These are phyloP conservation scores for Eupsilia transversa DNA, from an alignment of 2,888 invertebrate genomes.

Conservation along the genomic window DNA sequence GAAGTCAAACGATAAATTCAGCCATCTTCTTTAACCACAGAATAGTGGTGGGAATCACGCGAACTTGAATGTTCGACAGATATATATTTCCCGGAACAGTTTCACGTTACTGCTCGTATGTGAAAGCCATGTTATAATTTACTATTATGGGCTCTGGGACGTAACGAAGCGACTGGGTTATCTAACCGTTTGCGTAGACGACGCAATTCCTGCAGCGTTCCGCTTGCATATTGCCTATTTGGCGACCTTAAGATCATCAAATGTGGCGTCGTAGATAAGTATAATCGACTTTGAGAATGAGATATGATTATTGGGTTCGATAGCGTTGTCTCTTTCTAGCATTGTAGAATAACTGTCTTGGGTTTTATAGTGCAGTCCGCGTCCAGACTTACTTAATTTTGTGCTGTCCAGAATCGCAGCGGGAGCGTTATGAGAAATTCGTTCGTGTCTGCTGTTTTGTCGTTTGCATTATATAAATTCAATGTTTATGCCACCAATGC, in stretches of 20 bases:
- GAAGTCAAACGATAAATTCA: slow-evolving; percentile 53
- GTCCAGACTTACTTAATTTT: slow-evolving; percentile 26
- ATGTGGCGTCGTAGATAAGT: slow-evolving; percentile 36
- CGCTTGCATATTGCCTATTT: slow-evolving; percentile 51
- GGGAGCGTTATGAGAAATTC: slow-evolving; percentile 31
- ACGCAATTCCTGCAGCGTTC: slow-evolving; percentile 38
- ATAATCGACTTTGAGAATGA: slow-evolving; percentile 31
- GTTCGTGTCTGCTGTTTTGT: slow-evolving; percentile 20
- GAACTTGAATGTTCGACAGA: slow-evolving; percentile 47
- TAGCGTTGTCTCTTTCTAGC: slow-evolving; percentile 20
- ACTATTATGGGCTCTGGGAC: slow-evolving; percentile 40
- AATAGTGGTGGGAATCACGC: slow-evolving; percentile 59
- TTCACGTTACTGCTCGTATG: slow-evolving; percentile 44
- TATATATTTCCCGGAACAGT: slow-evolving; percentile 55
- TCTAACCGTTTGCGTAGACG: slow-evolving; percentile 47
- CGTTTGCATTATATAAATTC: slow-evolving; percentile 33
- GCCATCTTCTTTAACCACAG: slow-evolving; percentile 50
- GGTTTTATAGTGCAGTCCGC: slow-evolving; percentile 18
- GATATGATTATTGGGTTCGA: slow-evolving; percentile 14
- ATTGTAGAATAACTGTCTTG: slow-evolving; percentile 2
- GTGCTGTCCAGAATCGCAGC: slow-evolving; percentile 29
- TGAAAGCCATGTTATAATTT: slow-evolving; percentile 58
- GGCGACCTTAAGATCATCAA: slow-evolving; percentile 39
- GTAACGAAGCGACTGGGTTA: slow-evolving; percentile 54
- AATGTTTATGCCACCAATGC: slow-evolving; percentile 13